phyloP scores from a whole-genome alignment of 2,797 vertebrate genomes.

The Onychomys leucogaster region DNA sequence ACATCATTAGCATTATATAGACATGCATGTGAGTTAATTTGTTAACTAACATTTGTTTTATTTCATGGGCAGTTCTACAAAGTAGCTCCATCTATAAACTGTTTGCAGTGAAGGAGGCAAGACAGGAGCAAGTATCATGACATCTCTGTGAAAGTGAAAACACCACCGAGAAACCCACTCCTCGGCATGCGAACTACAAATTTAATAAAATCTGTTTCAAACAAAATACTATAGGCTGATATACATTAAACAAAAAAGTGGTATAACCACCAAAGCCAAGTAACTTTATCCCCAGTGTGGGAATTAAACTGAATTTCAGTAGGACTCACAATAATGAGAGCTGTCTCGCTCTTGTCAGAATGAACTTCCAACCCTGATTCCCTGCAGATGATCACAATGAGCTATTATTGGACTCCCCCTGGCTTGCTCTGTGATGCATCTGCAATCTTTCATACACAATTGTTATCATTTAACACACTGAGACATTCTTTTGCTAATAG shows the following conservation, averaged over 20 bases:
- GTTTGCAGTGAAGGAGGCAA: not conserved
- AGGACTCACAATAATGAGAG: slow-evolving; percentile 16
- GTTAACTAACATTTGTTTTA: slow-evolving; percentile 21
- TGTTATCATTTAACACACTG: slow-evolving; percentile 21
- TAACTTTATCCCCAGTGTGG: slow-evolving; percentile 26
- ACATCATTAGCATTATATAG: not conserved
- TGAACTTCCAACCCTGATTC: slow-evolving; percentile 30
- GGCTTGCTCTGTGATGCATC: slow-evolving; percentile 35
- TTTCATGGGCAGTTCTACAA: not conserved
- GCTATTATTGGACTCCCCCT: slow-evolving; percentile 28
- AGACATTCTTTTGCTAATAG: slow-evolving; percentile 33
- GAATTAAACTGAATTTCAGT: slow-evolving; percentile 55
- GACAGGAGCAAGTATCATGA: not conserved
- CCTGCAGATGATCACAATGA: slow-evolving; percentile 37
- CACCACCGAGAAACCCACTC: not conserved
- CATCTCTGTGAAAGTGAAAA: not conserved
- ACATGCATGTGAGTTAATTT: not conserved
- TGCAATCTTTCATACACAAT: slow-evolving; percentile 49
- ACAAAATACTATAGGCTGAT: slow-evolving; percentile 5
- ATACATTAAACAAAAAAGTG: not conserved
- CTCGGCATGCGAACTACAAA: not conserved
- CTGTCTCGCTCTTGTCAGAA: slow-evolving; percentile 28
- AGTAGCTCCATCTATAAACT: slow-evolving; percentile 22
- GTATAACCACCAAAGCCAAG: not conserved
- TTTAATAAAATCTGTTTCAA: not conserved